A percentile compares a stretch with the other conserved stretches of the same genome.
Evolutionary conservation across 2,797 vertebrate species (phyloP).

Genomic region (Lerista edwardsae): DNA sequence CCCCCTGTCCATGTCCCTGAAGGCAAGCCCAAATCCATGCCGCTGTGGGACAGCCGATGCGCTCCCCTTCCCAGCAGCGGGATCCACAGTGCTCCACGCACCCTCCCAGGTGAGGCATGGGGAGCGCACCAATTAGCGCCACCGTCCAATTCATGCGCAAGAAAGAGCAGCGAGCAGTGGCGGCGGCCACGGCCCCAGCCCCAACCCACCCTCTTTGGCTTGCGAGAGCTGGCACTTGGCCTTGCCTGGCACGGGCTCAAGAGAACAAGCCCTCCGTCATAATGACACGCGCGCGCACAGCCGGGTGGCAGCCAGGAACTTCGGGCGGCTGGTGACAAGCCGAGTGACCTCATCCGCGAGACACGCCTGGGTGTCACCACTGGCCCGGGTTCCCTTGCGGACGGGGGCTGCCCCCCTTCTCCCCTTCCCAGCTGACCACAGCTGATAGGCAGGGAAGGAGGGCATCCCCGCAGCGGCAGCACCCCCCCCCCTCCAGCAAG

Average conservation of each 20-base stretch:
- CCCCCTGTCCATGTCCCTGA: too few relatives aligned
- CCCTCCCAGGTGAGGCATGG: background rate
- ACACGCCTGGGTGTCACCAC: background rate
- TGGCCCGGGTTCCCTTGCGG: background rate
- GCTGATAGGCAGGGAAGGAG: background rate
- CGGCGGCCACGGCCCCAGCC: too few relatives aligned
- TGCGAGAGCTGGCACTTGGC: slow-evolving; percentile 7
- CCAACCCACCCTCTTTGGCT: background rate
- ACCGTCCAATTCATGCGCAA: slow-evolving; percentile 29
- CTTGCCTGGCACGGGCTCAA: slow-evolving; percentile 34
- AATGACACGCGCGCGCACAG: background rate
- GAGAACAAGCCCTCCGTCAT: slow-evolving; percentile 30
- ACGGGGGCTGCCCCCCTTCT: background rate
- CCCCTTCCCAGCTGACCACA: background rate
- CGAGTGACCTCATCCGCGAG: slow-evolving; percentile 34
- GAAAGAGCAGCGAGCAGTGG: too few relatives aligned
- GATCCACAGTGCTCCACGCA: background rate
- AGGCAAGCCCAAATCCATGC: background rate
- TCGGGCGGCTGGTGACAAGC: background rate
- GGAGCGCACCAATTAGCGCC: slow-evolving; percentile 14
- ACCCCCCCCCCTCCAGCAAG: background rate
- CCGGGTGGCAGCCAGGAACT: background rate
- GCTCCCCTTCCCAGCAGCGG: background rate
- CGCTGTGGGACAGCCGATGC: background rate
- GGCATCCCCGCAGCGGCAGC: background rate